phyloP scores from a whole-genome alignment of 2,797 vertebrate genomes.

The Clarias fuscus region DNA sequence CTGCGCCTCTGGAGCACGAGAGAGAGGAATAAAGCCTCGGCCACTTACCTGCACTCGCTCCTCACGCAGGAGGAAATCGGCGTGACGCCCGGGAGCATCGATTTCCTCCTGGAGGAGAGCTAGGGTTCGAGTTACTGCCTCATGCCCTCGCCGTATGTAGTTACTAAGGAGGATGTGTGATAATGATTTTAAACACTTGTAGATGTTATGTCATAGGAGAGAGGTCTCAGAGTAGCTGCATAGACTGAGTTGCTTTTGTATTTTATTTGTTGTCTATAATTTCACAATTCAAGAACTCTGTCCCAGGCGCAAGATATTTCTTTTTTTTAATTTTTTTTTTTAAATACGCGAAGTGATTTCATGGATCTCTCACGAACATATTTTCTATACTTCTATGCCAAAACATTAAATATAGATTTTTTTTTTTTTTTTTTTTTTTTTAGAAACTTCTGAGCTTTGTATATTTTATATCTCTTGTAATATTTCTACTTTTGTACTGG shows the following conservation, averaged over 20 bases:
- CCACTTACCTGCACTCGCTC: slow-evolving; percentile 65
- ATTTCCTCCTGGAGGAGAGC: slow-evolving; percentile 61
- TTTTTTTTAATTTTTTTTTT: background rate
- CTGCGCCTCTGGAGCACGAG: slow-evolving; percentile 64
- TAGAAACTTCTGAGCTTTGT: background rate
- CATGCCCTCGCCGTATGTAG: background rate
- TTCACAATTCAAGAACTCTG: background rate
- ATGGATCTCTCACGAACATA: background rate
- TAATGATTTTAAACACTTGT: background rate
- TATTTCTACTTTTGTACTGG: background rate
- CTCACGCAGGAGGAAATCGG: slow-evolving; percentile 62
- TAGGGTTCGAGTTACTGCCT: slow-evolving; percentile 8
- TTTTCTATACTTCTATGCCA: background rate
- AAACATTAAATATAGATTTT: background rate
- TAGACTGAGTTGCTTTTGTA: background rate
- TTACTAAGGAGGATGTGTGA: background rate
- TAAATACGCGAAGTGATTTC: background rate
- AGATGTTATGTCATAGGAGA: no score
- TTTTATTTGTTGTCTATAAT: background rate
- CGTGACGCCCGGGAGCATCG: slow-evolving; percentile 60
- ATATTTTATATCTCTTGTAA: background rate
- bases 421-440: background rate
- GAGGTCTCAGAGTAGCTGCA: background rate
- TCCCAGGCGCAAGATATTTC: no score
- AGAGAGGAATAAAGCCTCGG: slow-evolving; percentile 64